Conservation (phyloP, 2,113 vertebrate species). For the Arothron firmamentum region DNA sequence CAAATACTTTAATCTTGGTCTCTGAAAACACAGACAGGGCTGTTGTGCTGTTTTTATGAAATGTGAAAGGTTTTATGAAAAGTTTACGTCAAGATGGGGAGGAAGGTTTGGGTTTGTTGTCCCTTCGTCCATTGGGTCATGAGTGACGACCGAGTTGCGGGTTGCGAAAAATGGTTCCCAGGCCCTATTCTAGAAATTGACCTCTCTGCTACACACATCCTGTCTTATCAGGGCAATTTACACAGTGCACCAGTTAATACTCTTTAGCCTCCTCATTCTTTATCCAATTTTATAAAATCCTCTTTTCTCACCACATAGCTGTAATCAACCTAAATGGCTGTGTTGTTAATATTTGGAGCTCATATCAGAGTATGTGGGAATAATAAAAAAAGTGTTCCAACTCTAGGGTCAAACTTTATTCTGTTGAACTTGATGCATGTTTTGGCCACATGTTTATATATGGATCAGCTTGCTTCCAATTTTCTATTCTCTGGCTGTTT, state of each 20-base stretch:
- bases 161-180: slow-evolving; percentile 65
- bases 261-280: slow-evolving; percentile 13
- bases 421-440: slow-evolving; percentile 27
- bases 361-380: slow-evolving; percentile 2
- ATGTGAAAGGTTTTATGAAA: slow-evolving; percentile 22
- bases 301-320: neutral
- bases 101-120: slow-evolving; percentile 35
- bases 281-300: slow-evolving; percentile 13
- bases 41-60: slow-evolving; percentile 29
- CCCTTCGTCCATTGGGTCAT: slow-evolving; percentile 20
- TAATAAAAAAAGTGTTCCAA: neutral
- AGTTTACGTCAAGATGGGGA: slow-evolving; percentile 14
- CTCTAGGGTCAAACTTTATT: neutral
- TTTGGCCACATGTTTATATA: slow-evolving; percentile 34
- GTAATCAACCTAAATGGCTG: neutral
- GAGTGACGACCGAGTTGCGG: slow-evolving; percentile 25
- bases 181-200: slow-evolving; percentile 75
- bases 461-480: slow-evolving; percentile 46
- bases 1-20: slow-evolving; percentile 48
- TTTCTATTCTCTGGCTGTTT: slow-evolving; percentile 45
- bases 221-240: slow-evolving; percentile 61
- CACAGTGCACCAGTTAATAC: slow-evolving; percentile 6
- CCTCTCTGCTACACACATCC: slow-evolving; percentile 64
- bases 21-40: slow-evolving; percentile 50
- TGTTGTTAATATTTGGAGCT: slow-evolving; percentile 5